A percentile compares a stretch with the other conserved stretches of the same genome.
Conservation (phyloP, 2,113 vertebrate genomes). For the Microcebus ravelobensis region DNA sequence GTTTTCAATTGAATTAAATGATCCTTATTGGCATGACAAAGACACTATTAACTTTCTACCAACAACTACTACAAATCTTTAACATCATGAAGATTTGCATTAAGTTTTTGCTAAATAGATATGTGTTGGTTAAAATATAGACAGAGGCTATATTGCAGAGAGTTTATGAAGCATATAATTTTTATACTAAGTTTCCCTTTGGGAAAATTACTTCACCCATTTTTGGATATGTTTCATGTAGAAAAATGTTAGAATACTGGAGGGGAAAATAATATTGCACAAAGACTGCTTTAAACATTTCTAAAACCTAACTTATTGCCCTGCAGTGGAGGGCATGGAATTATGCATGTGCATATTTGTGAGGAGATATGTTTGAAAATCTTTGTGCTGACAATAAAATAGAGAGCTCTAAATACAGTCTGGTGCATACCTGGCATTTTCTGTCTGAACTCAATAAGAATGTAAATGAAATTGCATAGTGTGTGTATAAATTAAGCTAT, state of each 20-base stretch:
- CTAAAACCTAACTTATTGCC: slow-evolving; percentile 34
- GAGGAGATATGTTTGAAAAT: slow-evolving; percentile 9
- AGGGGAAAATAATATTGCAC: not conserved
- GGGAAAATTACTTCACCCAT: not conserved
- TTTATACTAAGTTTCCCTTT: not conserved
- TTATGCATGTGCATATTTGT: not conserved
- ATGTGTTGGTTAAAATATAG: not conserved
- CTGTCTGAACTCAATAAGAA: slow-evolving; percentile 64
- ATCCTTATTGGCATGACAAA: not conserved
- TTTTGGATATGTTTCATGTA: not conserved
- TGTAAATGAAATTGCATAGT: slow-evolving; percentile 62
- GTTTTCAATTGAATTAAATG: not conserved
- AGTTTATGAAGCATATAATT: not conserved
- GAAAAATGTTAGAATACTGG: not conserved
- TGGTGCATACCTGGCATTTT: slow-evolving; percentile 44
- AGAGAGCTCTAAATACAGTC: slow-evolving; percentile 23
- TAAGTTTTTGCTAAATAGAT: not conserved
- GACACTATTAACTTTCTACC: not conserved
- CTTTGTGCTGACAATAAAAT: slow-evolving; percentile 23
- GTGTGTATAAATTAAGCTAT: slow-evolving; percentile 36
- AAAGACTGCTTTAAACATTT: not conserved
- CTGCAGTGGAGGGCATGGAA: not conserved
- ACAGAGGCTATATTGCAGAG: not conserved
- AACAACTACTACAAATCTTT: not conserved
- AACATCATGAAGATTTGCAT: not conserved